Percentiles rank a stretch among this genome's conserved stretches.
phyloP scores from a whole-genome alignment of 2,888 invertebrate genomes.

The Drosophila rellima region DNA sequence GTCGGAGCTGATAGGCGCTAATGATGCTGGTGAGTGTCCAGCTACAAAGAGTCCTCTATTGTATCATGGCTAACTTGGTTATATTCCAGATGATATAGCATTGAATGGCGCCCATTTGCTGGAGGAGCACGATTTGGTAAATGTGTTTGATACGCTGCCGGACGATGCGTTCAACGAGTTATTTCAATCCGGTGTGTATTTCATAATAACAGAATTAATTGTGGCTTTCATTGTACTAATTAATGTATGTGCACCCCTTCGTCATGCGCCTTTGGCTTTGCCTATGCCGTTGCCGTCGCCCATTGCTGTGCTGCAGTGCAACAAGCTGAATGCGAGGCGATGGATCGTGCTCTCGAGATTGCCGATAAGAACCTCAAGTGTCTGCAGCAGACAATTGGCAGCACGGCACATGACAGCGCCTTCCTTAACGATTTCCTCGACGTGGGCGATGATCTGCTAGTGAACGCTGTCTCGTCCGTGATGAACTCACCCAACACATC shows the following conservation, averaged over 20 bases:
- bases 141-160: constrained; percentile 91
- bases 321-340: constrained; percentile 94
- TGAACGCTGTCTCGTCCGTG: constrained; percentile 77
- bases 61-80: not conserved
- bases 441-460: constrained; percentile 84
- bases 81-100: constrained; percentile 86
- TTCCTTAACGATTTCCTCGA: constrained; percentile 85
- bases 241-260: constrained; percentile 64
- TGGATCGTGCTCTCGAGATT: constrained; percentile 93
- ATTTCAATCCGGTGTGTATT: constrained; percentile 88
- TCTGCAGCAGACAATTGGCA: constrained; percentile 88
- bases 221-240: constrained; percentile 73
- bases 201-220: constrained; percentile 64
- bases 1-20: constrained; percentile 87
- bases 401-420: constrained; percentile 77
- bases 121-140: constrained; percentile 91
- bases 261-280: constrained; percentile 36
- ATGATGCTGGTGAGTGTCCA: constrained; percentile 83
- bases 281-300: constrained; percentile 10
- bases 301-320: constrained; percentile 83
- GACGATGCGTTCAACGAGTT: constrained; percentile 94
- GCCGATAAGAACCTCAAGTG: constrained; percentile 91
- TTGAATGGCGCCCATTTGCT: constrained; percentile 87
- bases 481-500: constrained; percentile 83
- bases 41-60: not conserved